Percentiles rank a stretch among this genome's conserved stretches.
These are phyloP conservation scores for Belgica antarctica DNA, from an alignment of 2,888 invertebrate species.

Conservation along the genomic window DNA sequence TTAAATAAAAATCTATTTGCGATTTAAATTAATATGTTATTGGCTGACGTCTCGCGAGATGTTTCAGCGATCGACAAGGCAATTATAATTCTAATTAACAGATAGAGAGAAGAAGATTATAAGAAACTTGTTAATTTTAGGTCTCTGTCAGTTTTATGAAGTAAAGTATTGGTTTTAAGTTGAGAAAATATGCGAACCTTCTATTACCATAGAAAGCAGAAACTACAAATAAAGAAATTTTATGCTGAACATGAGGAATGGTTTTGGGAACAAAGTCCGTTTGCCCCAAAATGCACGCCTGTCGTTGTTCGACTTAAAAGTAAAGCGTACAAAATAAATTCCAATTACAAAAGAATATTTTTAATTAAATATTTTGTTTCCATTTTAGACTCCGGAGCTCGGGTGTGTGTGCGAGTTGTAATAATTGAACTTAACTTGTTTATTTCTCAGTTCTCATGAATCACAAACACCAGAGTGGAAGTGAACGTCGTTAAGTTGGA, in stretches of 20 bases:
- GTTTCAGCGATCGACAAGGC: constrained; percentile 6
- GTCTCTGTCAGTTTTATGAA: not conserved
- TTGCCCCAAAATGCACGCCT: not conserved
- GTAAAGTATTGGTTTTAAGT: not conserved
- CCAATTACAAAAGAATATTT: constrained; percentile 38
- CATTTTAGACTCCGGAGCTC: not conserved
- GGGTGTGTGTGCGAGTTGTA: not conserved
- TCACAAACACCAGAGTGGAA: not conserved
- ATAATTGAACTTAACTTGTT: not conserved
- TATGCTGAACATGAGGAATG: too few relatives aligned
- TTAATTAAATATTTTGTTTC: constrained; percentile 39
- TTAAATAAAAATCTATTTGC: too few relatives aligned
- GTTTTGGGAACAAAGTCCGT: too few relatives aligned
- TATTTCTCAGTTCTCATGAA: not conserved
- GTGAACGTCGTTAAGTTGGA: not conserved
- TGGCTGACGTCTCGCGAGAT: not conserved
- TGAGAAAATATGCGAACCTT: too few relatives aligned
- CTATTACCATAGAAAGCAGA: too few relatives aligned
- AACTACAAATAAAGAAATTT: too few relatives aligned
- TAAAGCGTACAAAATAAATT: constrained; percentile 5
- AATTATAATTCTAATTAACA: constrained; percentile 14
- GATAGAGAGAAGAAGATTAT: constrained; percentile 26
- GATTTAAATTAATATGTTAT: constrained; percentile 31
- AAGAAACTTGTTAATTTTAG: constrained; percentile 33
- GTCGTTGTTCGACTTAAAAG: not conserved